phyloP scores from a whole-genome alignment of 2,113 vertebrate species.

The Pterocles burchelli region DNA sequence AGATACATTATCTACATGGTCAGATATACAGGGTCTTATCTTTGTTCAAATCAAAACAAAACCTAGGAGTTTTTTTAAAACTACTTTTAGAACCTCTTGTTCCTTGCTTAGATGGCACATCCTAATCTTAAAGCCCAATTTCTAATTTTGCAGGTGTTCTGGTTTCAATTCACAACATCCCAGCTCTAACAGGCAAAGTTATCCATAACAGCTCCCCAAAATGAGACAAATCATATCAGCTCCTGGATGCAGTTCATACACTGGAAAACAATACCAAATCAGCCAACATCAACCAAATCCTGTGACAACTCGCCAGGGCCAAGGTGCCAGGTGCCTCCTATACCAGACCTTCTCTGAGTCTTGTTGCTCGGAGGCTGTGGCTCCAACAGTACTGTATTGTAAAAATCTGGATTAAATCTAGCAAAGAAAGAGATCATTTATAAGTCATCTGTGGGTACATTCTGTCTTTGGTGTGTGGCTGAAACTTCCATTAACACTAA shows the following conservation, averaged over 20 bases:
- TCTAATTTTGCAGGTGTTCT: neutral
- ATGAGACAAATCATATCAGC: neutral
- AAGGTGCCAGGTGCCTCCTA: neutral
- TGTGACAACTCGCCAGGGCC: neutral
- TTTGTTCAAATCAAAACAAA: neutral
- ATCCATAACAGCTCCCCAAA: neutral
- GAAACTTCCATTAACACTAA: constrained; percentile 41
- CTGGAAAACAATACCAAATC: neutral
- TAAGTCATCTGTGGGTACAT: constrained; percentile 20
- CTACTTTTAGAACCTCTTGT: neutral
- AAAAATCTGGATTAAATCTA: constrained; percentile 58
- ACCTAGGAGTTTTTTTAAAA: neutral
- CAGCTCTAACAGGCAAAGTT: neutral
- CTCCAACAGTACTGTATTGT: neutral
- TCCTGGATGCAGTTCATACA: neutral
- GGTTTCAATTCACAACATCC: neutral
- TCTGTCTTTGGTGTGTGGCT: constrained; percentile 20
- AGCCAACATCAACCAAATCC: neutral
- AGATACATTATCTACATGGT: neutral
- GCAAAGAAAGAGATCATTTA: constrained; percentile 26
- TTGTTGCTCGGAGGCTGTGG: neutral
- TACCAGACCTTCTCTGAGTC: neutral
- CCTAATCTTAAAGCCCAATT: neutral
- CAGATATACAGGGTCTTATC: neutral
- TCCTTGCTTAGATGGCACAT: neutral